Evolutionary conservation across 2,888 invertebrate genomes (phyloP), one percentile per base, ranked within the genome.

Genomic region (Lordiphosa fenestrarum): DNA sequence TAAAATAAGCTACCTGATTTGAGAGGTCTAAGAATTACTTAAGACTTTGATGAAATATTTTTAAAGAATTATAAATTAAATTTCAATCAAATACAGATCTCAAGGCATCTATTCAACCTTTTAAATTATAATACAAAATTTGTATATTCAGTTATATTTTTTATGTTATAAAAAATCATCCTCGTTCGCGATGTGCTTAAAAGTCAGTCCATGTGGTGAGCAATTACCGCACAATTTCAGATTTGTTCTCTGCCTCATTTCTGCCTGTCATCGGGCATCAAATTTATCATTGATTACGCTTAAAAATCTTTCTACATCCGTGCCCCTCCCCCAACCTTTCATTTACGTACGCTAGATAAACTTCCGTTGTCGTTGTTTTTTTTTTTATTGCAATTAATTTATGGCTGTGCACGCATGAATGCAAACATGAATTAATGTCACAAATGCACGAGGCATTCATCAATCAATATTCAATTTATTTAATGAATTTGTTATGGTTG

Each of bases 381-480:
- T 1, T 15, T 71, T 56, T 25, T 25, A 74, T 74, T 25, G 58
- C 66, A 74, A 74, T 74, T 74, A 71, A 74, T 74, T 74, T 71
- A 71, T 78, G 71, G 56, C 25, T 25, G 56, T 66, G 56, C 38
- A 68, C 56, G 73, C 70, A 63, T 63, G 71, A 73, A 60, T 73
- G 73, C 54, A 35, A 56, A 65, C 61, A 72, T 69, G 65, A 69
- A 74, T 71, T 74, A 74, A 78, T 78, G 74, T 71, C 74, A 74
- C 57, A 74, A 74, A 55, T 68, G 66, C 62, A 59, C 46, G 55
- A 41, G 56, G 54, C 62, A 68, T 61, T 74, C 71, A 77, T 73
- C 73, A 73, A 73, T 73, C 73, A 77, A 74, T 70, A 67, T 60
- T 62, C 50, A 70, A 73, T 77, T 67, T 61, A 64, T 73, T 56